Evolutionary conservation across 53 echinoderm and acorn worm genomes (phyloP), one percentile per base, ranked within the genome.

Genomic region (Arbacia lixula): DNA sequence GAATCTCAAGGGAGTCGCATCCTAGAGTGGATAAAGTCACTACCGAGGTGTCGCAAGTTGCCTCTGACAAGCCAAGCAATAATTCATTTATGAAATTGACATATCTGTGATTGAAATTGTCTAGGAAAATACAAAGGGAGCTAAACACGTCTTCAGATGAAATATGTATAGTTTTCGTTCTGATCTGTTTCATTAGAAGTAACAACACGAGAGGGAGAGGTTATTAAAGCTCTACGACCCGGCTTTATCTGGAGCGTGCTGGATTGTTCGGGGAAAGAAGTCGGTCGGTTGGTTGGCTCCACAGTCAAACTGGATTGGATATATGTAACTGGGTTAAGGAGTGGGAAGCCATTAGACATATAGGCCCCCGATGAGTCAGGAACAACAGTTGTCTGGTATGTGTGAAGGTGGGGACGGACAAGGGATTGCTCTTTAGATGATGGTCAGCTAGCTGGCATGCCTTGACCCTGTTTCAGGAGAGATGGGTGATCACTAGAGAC

Each of bases 331-430:
- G 69, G 69, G 69, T 69, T 43, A 42, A 4, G 24, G 29, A 42
- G 41, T 27, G n/a, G 16, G 46, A 69, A 21, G 25, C 41, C 28
- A 69, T 69, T 46, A 43, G n/a, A 69, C 16, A 42, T 43, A 25
- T 10, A 27, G n/a, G n/a, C n/a, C n/a, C n/a, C n/a, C n/a, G 43
- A 43, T 41, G 43, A 41, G 28, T 69, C 3, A 32, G 30, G 74
- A 74, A 74, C 29, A 74, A 53, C 54, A 53, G 74, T 52, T 74
- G 53, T n/a, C 33, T 31, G 32, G 53, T 27, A 53, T 53, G 33
- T 52, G 74, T 74, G 33, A 74, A 74, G 74, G 33, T n/a, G 26
- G 49, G 53, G 58, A 57, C 11, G n/a, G n/a, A n/a, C n/a, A n/a
- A n/a, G n/a, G n/a, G n/a, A n/a, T n/a, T n/a, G n/a, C n/a, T n/a